Evolutionary conservation across 2,888 invertebrate genomes (phyloP).

Genomic region (Stomorhina lunata): DNA sequence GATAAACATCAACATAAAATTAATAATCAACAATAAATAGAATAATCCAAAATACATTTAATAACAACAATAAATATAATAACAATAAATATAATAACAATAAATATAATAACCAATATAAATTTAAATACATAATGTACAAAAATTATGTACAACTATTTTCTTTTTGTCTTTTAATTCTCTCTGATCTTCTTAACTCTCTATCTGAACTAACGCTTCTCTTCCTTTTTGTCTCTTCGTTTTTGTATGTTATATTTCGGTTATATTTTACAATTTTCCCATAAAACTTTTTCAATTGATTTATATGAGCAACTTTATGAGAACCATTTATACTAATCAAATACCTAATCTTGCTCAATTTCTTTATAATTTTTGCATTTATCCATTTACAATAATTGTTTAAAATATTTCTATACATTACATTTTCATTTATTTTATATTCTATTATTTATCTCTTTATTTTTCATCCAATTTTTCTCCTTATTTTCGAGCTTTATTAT

Average conservation of each 20-base stretch:
- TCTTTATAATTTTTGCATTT: background rate
- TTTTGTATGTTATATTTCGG: background rate
- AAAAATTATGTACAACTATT: background rate
- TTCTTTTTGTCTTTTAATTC: conserved; percentile 16
- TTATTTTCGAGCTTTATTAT: background rate
- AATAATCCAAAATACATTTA: background rate
- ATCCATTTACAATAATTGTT: conserved; percentile 22
- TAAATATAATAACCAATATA: background rate
- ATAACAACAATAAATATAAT: background rate
- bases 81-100: background rate
- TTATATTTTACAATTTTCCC: conserved; percentile 6
- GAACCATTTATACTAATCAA: background rate
- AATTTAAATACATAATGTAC: background rate
- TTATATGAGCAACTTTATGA: conserved; percentile 3
- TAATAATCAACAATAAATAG: background rate
- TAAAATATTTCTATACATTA: background rate
- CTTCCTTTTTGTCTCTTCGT: background rate
- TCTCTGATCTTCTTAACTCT: conserved; percentile 10
- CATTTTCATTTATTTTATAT: conserved; percentile 1
- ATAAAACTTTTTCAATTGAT: conserved; percentile 7
- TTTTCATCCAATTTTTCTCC: background rate
- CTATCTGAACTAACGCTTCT: background rate
- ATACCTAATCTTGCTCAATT: conserved; percentile 8
- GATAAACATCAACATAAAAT: background rate
- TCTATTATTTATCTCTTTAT: background rate